Conservation (phyloP, 2,797 vertebrate species). For the Anguilla pacifica region DNA sequence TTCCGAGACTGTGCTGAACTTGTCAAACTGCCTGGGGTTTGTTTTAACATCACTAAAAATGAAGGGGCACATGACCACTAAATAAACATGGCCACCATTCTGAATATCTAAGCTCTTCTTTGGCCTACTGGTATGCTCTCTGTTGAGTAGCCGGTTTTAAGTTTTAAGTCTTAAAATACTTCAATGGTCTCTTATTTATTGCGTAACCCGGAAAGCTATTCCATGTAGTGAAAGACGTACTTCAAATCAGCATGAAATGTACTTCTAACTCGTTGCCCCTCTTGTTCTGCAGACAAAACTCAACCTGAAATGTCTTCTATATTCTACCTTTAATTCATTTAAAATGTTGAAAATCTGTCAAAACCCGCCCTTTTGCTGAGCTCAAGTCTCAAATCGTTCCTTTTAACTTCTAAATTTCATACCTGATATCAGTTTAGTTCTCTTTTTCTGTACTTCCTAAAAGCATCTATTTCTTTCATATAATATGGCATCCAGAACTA, state of each 20-base stretch:
- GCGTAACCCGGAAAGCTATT: not conserved
- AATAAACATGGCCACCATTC: not conserved
- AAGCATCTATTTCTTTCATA: not conserved
- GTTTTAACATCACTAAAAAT: not conserved
- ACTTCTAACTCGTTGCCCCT: not conserved
- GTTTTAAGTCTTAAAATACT: not conserved
- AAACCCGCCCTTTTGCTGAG: not conserved
- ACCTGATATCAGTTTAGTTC: not conserved
- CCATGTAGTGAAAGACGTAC: not conserved
- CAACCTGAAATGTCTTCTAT: not conserved
- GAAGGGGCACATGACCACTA: not conserved
- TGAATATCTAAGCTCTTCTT: not conserved
- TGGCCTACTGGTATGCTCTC: not conserved
- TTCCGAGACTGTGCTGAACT: not conserved
- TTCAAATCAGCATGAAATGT: not conserved
- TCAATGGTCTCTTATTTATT: not conserved
- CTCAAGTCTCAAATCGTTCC: not conserved
- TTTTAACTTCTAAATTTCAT: not conserved
- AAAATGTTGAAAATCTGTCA: not conserved
- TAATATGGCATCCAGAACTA: not conserved
- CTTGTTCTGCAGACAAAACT: not conserved
- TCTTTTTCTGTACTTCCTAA: not conserved
- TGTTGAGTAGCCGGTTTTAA: not conserved
- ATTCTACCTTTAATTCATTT: not conserved
- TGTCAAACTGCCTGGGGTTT: not conserved